phyloP scores from a whole-genome alignment of 2,888 invertebrate species.

The Lasioglossum pauxillum region DNA sequence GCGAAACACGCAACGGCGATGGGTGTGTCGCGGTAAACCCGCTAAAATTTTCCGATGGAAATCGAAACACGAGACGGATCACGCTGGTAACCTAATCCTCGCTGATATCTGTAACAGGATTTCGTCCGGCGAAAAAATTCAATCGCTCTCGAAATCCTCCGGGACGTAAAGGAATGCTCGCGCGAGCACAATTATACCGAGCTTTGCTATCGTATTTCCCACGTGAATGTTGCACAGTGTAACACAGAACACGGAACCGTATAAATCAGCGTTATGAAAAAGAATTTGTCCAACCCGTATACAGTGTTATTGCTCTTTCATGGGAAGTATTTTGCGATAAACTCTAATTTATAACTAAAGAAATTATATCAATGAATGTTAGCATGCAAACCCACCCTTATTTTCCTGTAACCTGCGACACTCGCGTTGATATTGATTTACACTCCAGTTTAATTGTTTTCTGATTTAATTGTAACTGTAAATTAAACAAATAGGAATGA shows the following conservation, averaged over 20 bases:
- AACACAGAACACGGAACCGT: no score
- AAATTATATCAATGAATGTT: background rate
- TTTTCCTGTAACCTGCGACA: background rate
- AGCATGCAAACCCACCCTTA: background rate
- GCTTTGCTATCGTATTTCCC: background rate
- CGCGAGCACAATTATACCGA: background rate
- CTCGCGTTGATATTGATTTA: no score
- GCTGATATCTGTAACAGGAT: background rate
- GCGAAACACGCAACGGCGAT: slow-evolving; percentile 43
- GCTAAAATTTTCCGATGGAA: slow-evolving; percentile 29
- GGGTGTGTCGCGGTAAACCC: slow-evolving; percentile 50
- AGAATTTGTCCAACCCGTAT: background rate
- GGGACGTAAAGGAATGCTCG: background rate
- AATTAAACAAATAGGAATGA: no score
- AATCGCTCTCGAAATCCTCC: background rate
- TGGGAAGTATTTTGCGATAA: background rate
- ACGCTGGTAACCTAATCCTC: background rate
- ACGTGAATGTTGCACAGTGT: no score
- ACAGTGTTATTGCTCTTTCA: background rate
- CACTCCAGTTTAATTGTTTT: no score
- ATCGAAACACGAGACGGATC: slow-evolving; percentile 48
- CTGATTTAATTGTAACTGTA: no score
- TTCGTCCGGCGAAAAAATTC: background rate
- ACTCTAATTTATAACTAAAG: background rate
- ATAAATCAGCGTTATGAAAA: no score